phyloP scores from a whole-genome alignment of 2,113 vertebrate genomes.

The Lichenostomus cassidix region DNA sequence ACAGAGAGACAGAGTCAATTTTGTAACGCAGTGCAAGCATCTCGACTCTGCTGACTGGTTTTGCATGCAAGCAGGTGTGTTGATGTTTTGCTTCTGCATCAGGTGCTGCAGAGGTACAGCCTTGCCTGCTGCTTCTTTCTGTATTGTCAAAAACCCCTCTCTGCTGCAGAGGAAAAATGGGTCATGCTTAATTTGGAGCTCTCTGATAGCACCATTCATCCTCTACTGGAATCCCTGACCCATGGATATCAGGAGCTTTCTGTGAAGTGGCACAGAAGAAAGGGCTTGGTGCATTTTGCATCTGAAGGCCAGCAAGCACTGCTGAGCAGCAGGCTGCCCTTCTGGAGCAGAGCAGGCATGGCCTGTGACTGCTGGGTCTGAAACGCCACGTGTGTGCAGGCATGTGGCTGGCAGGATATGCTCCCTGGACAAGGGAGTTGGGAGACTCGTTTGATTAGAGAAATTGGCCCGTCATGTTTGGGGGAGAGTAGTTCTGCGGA shows the following conservation, averaged over 20 bases:
- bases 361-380: neutral
- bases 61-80: neutral
- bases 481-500: neutral
- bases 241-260: neutral
- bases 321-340: neutral
- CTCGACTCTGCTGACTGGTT: neutral
- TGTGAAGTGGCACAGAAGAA: neutral
- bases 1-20: neutral
- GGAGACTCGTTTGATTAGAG: neutral
- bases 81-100: neutral
- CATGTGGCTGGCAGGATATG: too few relatives aligned
- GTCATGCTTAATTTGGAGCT: neutral
- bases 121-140: neutral
- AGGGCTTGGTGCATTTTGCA: neutral
- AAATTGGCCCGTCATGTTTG: neutral
- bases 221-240: neutral
- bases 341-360: neutral
- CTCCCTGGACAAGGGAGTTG: neutral
- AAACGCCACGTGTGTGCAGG: accelerated
- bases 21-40: neutral
- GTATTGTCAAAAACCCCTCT: neutral
- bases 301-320: neutral
- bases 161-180: neutral
- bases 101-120: neutral
- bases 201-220: neutral